phyloP scores from a whole-genome alignment of 1,140 invertebrate genomes.

The Drosophila sulfurigaster region DNA sequence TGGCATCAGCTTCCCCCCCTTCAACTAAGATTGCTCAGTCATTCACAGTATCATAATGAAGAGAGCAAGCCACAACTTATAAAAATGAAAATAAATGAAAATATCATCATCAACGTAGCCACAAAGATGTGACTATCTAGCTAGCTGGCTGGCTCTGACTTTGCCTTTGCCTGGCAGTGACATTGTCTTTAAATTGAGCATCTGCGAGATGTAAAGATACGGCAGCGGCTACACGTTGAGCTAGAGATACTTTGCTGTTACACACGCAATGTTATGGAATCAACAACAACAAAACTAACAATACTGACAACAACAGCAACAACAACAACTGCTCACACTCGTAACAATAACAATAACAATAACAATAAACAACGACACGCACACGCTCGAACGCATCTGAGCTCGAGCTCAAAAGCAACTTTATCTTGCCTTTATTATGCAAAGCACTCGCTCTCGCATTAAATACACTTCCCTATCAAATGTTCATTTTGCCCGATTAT shows the following conservation, averaged over 20 bases:
- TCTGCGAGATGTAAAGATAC: slow-evolving; percentile 1
- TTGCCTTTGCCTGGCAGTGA: slow-evolving; percentile 33
- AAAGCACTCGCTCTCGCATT: background rate
- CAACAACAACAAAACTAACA: background rate
- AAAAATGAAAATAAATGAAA: slow-evolving; percentile 12
- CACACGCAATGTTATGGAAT: slow-evolving; percentile 34
- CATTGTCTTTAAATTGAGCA: slow-evolving; percentile 39
- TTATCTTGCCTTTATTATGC: background rate
- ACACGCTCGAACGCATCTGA: background rate
- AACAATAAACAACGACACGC: slow-evolving; percentile 6
- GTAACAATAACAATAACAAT: slow-evolving; percentile 10
- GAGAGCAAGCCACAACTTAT: background rate
- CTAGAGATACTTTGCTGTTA: slow-evolving; percentile 15
- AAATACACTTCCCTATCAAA: background rate
- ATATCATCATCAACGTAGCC: slow-evolving; percentile 21
- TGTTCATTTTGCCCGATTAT: no score
- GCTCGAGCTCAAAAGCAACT: background rate
- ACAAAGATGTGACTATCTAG: background rate
- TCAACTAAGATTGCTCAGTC: slow-evolving; percentile 7
- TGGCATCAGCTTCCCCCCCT: slow-evolving; percentile 9
- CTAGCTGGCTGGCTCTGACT: background rate
- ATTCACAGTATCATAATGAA: slow-evolving; percentile 12
- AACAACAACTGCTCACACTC: background rate
- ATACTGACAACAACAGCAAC: slow-evolving; percentile 3
- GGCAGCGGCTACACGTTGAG: background rate